Base-by-base conservation (phyloP, 2,113 vertebrate species). In the Pollimyrus isidori region DNA sequence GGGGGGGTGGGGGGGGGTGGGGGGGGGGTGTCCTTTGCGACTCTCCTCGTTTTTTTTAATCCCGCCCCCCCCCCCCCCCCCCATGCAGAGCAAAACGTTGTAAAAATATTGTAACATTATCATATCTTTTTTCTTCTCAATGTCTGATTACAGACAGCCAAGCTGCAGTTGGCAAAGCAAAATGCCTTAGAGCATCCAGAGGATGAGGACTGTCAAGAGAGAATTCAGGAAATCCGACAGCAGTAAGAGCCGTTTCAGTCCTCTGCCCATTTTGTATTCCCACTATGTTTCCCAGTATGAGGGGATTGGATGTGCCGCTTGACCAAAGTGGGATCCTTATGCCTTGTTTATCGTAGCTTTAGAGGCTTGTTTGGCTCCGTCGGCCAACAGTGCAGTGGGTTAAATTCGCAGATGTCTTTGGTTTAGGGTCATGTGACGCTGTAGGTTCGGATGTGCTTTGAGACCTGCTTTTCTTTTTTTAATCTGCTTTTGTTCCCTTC, bases 91-190 rank as follows among this genome's bases (percentile, higher is more conserved):
- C 30, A 15, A 76, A 39, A 39, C 13, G 15, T 80, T 80, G 73
- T 80, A 80, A 80, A 80, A 80, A 42, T 42, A 17, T 35, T 80
- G 73, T 7, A 80, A 17, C 73, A 80, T 80, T 76, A 76, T 76
- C 69, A 39, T 39, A 39, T 15, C n/a, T 65, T 65, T 3, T 91
- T 94, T 82, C 90, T 89, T 90, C n/a, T 69, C 35, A 87, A 46
- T 91, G 73, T 88, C 91, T 91, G 73, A 93, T 90, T 0, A 13
- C 95, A 98, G 97, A 98, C 97, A 0, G 97, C 96, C 0, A 95
- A 95, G 94, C 95, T 98, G 86, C 97, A 98, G 94, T 94, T 98
- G 91, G 96, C 96, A 46, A 96, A 92, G 93, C 97, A 98, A 94
- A 95, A 87, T 88, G 96, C 92, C 0, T 96, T 97, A 94, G 97